These are phyloP conservation scores for Diadema setosum DNA, from an alignment of 35 echinoderm and acorn worm genomes.

Conservation along the genomic window DNA sequence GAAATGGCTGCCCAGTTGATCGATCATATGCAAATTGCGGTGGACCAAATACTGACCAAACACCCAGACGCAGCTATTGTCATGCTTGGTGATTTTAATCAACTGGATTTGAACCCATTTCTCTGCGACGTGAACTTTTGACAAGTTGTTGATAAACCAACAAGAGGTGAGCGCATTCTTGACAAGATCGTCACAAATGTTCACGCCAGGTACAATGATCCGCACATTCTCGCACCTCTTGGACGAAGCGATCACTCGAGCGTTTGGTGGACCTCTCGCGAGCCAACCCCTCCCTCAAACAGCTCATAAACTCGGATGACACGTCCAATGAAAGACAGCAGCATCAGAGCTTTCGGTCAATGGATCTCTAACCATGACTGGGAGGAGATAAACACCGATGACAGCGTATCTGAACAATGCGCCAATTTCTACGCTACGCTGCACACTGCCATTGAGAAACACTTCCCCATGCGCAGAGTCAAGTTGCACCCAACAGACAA, in stretches of 20 bases:
- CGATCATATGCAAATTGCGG: conserved; percentile 1
- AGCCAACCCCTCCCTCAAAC: neutral
- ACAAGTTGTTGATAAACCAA: neutral
- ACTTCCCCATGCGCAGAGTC: neutral
- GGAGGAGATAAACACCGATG: neutral
- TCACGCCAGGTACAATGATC: too few relatives aligned
- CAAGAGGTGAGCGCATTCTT: too few relatives aligned
- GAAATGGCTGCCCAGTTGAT: neutral
- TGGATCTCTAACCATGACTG: neutral
- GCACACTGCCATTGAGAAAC: neutral
- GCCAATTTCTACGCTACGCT: neutral
- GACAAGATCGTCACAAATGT: too few relatives aligned
- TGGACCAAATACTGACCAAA: neutral
- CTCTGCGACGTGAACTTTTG: neutral
- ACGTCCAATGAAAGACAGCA: neutral
- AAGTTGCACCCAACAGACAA: neutral
- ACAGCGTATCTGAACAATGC: neutral
- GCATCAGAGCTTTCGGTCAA: neutral
- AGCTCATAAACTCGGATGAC: neutral
- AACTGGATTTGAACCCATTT: neutral
- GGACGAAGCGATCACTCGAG: neutral
- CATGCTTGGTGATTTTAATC: neutral
- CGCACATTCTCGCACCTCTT: neutral
- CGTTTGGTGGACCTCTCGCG: neutral
- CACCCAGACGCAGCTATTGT: conserved; percentile 23